A percentile compares a stretch with the other conserved stretches of the same genome.
Conservation (phyloP, 2,888 invertebrate species). For the Diarsia dahlii region DNA sequence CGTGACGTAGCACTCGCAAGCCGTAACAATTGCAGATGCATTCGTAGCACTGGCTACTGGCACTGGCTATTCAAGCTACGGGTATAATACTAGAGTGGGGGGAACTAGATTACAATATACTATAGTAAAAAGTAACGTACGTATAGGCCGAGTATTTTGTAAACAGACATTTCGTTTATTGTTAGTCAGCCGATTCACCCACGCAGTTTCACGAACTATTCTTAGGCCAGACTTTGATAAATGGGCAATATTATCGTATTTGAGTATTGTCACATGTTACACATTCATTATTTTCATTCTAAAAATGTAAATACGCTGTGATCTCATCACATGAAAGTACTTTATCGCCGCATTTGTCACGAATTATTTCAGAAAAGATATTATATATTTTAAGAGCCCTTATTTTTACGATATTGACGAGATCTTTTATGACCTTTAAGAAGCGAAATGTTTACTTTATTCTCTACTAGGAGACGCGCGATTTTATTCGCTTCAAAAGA, state of each 20-base stretch:
- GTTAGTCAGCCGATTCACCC: conserved; percentile 7
- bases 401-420: conserved; percentile 21
- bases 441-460: conserved; percentile 15
- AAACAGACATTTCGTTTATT: conserved; percentile 1
- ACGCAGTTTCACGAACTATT: conserved; percentile 22
- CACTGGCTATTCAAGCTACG: conserved; percentile 23
- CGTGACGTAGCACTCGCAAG: conserved; percentile 34
- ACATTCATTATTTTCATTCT: conserved; percentile 15
- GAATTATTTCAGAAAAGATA: conserved; percentile 19
- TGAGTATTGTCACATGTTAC: not conserved
- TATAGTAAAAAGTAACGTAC: conserved; percentile 13
- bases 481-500: conserved; percentile 25
- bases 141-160: not conserved
- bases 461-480: conserved; percentile 7
- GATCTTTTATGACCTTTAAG: conserved; percentile 20
- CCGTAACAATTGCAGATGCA: conserved; percentile 16
- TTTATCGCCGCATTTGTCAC: conserved; percentile 22
- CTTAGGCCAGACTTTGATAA: conserved; percentile 20
- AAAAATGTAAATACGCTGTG: conserved; percentile 16
- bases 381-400: conserved; percentile 24
- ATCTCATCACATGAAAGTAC: conserved; percentile 7
- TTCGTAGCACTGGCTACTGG: conserved; percentile 31
- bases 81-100: conserved; percentile 6
- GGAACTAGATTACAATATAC: not conserved
- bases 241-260: not conserved